A percentile compares a stretch with the other conserved stretches of the same genome.
These are phyloP conservation scores for Pimephales promelas DNA, from an alignment of 2,113 vertebrate genomes.

Conservation along the genomic window DNA sequence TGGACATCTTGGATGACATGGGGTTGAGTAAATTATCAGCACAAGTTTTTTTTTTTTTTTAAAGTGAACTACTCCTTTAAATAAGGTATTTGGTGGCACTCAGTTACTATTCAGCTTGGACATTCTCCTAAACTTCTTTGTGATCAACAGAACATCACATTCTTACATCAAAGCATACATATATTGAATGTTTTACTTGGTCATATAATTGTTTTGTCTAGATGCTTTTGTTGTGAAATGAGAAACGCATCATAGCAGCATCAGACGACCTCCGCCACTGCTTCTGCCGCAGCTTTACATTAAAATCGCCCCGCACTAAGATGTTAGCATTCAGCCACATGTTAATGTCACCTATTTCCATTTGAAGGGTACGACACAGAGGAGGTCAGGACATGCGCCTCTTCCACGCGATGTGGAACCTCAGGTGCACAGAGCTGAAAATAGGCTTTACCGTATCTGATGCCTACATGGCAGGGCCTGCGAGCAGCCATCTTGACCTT, in stretches of 20 bases:
- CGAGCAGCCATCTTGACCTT: constrained; percentile 56
- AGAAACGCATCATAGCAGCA: constrained; percentile 3
- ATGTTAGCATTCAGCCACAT: constrained; percentile 28
- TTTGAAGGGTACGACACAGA: constrained; percentile 37
- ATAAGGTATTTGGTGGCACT: too few species aligned
- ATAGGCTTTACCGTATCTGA: constrained; percentile 53
- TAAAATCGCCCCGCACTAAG: not conserved
- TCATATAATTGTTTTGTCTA: not conserved
- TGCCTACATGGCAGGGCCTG: constrained; percentile 36
- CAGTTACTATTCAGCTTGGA: not conserved
- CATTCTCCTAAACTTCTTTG: not conserved
- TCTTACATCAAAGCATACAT: not conserved
- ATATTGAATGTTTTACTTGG: not conserved
- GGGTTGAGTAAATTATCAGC: too few species aligned
- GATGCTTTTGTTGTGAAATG: not conserved
- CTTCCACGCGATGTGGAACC: not conserved
- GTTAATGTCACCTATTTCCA: constrained; percentile 49
- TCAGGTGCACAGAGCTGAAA: constrained; percentile 37
- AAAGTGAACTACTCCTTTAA: too few species aligned
- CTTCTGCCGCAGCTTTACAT: not conserved
- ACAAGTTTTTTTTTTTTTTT: too few species aligned
- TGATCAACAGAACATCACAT: not conserved
- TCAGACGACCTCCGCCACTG: not conserved
- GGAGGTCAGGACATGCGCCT: constrained; percentile 12
- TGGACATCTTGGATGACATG: too few species aligned